A percentile compares a stretch with the other conserved stretches of the same genome.
phyloP scores from a whole-genome alignment of 2,888 invertebrate species.

The Lissonota sp. region DNA sequence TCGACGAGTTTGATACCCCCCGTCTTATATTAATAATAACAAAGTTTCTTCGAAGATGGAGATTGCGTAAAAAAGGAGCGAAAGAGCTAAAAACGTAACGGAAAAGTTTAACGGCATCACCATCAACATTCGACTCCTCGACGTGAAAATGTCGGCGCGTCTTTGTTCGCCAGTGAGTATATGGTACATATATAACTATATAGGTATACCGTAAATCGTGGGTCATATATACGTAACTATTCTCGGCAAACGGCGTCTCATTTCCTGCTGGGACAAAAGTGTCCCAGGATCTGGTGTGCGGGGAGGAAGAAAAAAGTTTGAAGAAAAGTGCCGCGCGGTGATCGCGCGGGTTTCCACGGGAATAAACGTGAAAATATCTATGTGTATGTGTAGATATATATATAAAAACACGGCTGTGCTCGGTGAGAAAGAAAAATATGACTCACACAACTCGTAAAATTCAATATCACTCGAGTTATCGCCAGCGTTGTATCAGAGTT shows the following conservation, averaged over 20 bases:
- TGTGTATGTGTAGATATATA: background rate
- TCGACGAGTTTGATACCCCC: conserved; percentile 15
- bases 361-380: conserved; percentile 2
- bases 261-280: conserved; percentile 35
- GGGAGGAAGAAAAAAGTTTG: conserved; percentile 49
- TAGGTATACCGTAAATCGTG: background rate
- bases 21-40: conserved; percentile 33
- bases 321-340: conserved; percentile 31
- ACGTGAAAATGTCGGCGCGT: conserved; percentile 40
- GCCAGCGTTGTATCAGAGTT: background rate
- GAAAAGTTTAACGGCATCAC: conserved; percentile 61
- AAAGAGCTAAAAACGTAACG: conserved; percentile 46
- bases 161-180: background rate
- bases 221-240: background rate
- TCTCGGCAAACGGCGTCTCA: conserved; percentile 25
- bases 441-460: conserved; percentile 67
- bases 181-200: conserved; percentile 2
- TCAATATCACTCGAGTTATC: conserved; percentile 65
- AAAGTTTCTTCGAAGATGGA: conserved; percentile 6
- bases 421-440: conserved; percentile 59
- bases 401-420: conserved; percentile 23
- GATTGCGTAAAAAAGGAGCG: conserved; percentile 34
- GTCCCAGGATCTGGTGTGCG: conserved; percentile 18
- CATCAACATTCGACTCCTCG: conserved; percentile 33
- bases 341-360: conserved; percentile 6